Evolutionary conservation across 2,113 vertebrate genomes (phyloP), one percentile per base, ranked within the genome.

Genomic region (Aviceda subcristata): DNA sequence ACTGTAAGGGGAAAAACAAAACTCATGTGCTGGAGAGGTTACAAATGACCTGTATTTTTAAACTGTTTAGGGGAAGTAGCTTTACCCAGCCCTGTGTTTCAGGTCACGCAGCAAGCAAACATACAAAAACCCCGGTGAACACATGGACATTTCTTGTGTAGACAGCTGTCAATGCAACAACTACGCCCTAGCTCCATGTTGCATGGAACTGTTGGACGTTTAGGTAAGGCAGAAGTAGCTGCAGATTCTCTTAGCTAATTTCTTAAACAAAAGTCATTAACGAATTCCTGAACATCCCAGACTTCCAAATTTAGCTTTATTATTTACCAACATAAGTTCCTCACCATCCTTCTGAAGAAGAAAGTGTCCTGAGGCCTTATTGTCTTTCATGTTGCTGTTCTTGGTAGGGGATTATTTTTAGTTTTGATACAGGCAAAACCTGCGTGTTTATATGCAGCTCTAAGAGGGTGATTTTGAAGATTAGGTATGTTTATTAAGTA

Each of bases 121-220:
- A 14, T 2, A 7, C 11, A 23, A 10, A 27, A 22, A 3, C 22
- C 9, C 17, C 19, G 11, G 10, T 3, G 68, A 63, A 4, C 1
- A 2, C 1, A 7, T 1, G 10, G 36, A 6, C 5, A 1, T 4
- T 7, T 16, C 21, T 26, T 9, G 56, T 26, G 63, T 7, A 6
- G 50, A 4, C 36, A 62, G 72, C 48, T 34, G 23, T 8, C 43
- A 8, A 0, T 3, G 39, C 64, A 50, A 10, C 73, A 18, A 9
- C 39, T 6, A 3, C 19, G 17, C 1, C 74, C 21, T 3, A 3
- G 53, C 59, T 63, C 55, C 15, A 1, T 6, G 27, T 2, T 22
- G 48, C 7, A 0, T 9, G 59, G 29, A 19, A 13, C 22, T 11
- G 36, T 1, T n/a, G 69, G 48, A 14, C 6, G 45, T 19, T 75